Conservation (phyloP, 2,113 vertebrate genomes). For the Macquaria ambigua region DNA sequence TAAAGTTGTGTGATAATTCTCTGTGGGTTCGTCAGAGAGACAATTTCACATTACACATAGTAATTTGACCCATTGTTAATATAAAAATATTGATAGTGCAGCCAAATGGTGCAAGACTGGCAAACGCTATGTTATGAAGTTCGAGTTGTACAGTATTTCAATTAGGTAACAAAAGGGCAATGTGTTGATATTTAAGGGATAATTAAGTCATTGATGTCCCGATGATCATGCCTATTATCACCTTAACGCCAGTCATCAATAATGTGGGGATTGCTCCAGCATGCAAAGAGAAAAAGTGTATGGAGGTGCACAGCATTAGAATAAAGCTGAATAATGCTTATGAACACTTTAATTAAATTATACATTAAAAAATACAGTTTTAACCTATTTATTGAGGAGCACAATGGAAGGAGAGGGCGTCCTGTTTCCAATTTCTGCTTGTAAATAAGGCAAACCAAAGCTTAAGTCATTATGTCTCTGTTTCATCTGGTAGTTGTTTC, state of each 20-base stretch:
- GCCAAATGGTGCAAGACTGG: not conserved
- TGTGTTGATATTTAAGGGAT: slow-evolving; percentile 22
- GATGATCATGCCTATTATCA: not conserved
- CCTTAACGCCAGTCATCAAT: not conserved
- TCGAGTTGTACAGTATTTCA: no score
- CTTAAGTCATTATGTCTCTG: not conserved
- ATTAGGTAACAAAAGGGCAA: not conserved
- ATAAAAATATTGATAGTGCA: not conserved
- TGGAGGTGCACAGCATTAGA: not conserved
- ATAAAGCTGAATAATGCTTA: not conserved
- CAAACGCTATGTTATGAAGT: not conserved
- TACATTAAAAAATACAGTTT: slow-evolving; percentile 7
- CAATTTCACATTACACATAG: not conserved
- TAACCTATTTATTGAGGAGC: not conserved
- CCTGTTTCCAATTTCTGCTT: not conserved
- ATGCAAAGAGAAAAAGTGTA: not conserved
- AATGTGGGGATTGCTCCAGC: not conserved
- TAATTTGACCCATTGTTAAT: not conserved
- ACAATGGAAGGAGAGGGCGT: not conserved
- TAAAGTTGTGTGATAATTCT: not conserved
- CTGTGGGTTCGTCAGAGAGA: not conserved
- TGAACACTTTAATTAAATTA: slow-evolving; percentile 1
- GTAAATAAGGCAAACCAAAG: not conserved
- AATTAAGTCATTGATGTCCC: slow-evolving; percentile 1
- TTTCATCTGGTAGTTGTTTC: no score